Evolutionary conservation across 2,797 vertebrate genomes (phyloP), one percentile per base, ranked within the genome.

Genomic region (Acanthurus leucopareius): DNA sequence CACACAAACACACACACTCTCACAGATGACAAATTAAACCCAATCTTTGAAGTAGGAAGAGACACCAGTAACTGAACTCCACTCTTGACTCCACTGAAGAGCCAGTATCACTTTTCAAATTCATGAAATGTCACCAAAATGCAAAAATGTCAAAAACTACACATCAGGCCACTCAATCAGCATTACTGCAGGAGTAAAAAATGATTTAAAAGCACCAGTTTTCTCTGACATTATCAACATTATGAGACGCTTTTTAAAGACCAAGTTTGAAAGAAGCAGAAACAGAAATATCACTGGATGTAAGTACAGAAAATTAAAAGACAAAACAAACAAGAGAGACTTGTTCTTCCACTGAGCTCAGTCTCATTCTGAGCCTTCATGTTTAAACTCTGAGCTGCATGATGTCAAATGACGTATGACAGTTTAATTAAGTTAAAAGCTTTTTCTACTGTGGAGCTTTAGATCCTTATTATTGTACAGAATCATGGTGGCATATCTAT

Each of bases 351-450:
- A 9, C 40, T 73, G 2, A 73, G 42, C 38, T 32, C 7, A 32
- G 51, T 57, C 45, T 66, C 6, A 15, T 44, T 52, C 42, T 38
- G 38, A 45, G 22, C 11, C 52, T 53, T 44, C 52, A 47, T 53
- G 54, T 60, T 56, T 6, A 32, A 67, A 48, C 60, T 35, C 42
- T 25, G 69, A 53, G 52, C 45, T 57, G 44, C 68, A 82, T 82
- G 68, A 87, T 61, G 32, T 65, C 77, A 25, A 32, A 44, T 35
- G 32, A 58, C 47, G 3, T 68, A 32, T 76, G 80, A 77, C 80
- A 86, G 73, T 79, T 80, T 80, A 74, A 86, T 82, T 66, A 57
- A 84, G 53, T 74, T 78, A 87, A 82, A 85, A 83, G 44, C 44
- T 67, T 53, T 73, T 85, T 82, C 75, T 79, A 70, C 47, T 57